phyloP scores from a whole-genome alignment of 2,797 vertebrate genomes.

The Myotis myotis region DNA sequence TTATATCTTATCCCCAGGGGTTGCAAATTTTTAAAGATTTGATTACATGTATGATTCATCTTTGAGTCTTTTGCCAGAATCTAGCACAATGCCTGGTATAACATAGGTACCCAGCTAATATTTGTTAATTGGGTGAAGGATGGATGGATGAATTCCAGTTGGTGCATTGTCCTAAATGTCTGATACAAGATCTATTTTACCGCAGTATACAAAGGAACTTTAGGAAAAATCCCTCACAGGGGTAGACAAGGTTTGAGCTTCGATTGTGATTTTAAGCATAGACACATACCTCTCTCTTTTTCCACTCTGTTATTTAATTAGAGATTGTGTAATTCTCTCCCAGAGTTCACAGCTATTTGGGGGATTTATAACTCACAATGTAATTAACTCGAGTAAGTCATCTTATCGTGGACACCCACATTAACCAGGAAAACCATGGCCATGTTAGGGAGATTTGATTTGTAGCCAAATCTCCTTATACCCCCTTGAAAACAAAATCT shows the following conservation, averaged over 20 bases:
- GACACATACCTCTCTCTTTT: constrained; percentile 32
- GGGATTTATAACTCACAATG: constrained; percentile 34
- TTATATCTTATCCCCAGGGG: background rate
- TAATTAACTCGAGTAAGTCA: constrained; percentile 65
- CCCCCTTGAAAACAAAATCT: constrained; percentile 64
- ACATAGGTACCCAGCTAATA: background rate
- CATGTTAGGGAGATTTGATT: constrained; percentile 65
- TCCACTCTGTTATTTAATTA: constrained; percentile 40
- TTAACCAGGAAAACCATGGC: constrained; percentile 53
- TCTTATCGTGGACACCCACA: constrained; percentile 41
- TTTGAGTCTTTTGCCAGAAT: constrained; percentile 34
- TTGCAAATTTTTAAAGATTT: background rate
- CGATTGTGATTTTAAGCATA: constrained; percentile 52
- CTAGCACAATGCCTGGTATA: background rate
- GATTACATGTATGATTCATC: constrained; percentile 1
- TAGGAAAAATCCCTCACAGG: constrained; percentile 4
- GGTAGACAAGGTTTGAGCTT: background rate
- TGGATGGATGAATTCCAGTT: background rate
- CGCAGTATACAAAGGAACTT: background rate
- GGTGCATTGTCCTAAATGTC: background rate
- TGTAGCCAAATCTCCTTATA: constrained; percentile 65
- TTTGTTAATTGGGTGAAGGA: constrained; percentile 12
- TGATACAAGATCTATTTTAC: background rate
- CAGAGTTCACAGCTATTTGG: constrained; percentile 53
- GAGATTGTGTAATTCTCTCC: constrained; percentile 41